These are phyloP conservation scores for Odontothrips loti DNA, from an alignment of 2,888 invertebrate genomes.

Conservation along the genomic window DNA sequence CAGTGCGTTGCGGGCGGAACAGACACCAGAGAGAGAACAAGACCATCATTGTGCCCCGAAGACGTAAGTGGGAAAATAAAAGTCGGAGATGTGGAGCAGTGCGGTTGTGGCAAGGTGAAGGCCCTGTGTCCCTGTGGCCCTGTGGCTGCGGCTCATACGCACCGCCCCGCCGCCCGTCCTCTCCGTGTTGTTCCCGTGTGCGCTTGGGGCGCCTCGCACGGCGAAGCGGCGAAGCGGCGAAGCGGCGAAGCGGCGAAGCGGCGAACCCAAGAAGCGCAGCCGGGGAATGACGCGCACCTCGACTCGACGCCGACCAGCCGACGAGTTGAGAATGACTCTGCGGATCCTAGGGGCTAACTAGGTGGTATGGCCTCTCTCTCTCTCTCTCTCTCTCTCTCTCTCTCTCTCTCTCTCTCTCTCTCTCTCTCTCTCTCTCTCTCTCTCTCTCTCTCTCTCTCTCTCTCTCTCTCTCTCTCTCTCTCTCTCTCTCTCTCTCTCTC, in stretches of 20 bases:
- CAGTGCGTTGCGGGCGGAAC: neutral
- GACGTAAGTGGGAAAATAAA: too few relatives aligned
- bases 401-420: neutral
- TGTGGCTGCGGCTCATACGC: too few relatives aligned
- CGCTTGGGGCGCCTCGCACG: neutral
- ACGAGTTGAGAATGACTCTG: too few relatives aligned
- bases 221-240: neutral
- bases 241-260: neutral
- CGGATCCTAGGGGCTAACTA: neutral
- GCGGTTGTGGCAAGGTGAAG: too few relatives aligned
- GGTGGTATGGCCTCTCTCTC: neutral
- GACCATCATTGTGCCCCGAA: neutral
- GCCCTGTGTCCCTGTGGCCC: too few relatives aligned
- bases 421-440: conserved; percentile 1
- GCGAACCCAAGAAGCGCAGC: neutral
- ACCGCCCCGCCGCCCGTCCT: too few relatives aligned
- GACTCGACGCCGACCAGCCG: too few relatives aligned
- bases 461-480: neutral
- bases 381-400: too few relatives aligned
- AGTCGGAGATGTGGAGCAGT: neutral
- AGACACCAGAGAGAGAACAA: neutral
- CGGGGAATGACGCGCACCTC: neutral
- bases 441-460: neutral
- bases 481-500: neutral
- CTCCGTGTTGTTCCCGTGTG: too few relatives aligned